Conservation (phyloP, 2,888 invertebrate genomes). For the Calameuta idolon region DNA sequence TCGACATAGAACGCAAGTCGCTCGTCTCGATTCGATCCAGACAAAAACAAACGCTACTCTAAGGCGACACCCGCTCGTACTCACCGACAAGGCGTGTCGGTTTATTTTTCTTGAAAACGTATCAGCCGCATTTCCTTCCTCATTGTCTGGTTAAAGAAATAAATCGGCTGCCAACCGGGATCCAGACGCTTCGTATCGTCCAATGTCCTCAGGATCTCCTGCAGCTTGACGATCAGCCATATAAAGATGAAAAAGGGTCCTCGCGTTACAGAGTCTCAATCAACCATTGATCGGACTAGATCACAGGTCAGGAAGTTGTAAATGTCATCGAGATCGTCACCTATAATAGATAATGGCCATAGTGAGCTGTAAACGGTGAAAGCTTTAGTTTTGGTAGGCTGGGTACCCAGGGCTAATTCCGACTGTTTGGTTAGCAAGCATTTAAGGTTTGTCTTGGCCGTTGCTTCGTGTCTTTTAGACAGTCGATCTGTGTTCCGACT, state of each 20-base stretch:
- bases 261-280: too few species aligned
- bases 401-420: constrained; percentile 63
- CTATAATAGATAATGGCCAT: constrained; percentile 45
- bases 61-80: constrained; percentile 21
- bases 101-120: constrained; percentile 59
- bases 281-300: too few species aligned
- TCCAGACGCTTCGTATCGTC: constrained; percentile 1
- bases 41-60: constrained; percentile 42
- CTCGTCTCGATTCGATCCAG: constrained; percentile 39
- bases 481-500: constrained; percentile 65
- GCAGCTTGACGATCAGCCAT: not conserved
- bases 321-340: too few species aligned
- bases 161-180: constrained; percentile 40
- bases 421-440: constrained; percentile 67
- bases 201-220: not conserved
- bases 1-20: constrained; percentile 2
- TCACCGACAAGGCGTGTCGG: constrained; percentile 37
- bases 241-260: too few species aligned
- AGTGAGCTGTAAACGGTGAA: constrained; percentile 52
- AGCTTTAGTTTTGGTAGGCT: constrained; percentile 44
- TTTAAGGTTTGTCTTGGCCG: constrained; percentile 67
- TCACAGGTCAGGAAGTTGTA: constrained; percentile 1
- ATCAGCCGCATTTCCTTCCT: constrained; percentile 57
- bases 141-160: constrained; percentile 57
- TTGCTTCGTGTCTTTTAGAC: constrained; percentile 66